Evolutionary conservation across 2,113 vertebrate genomes (phyloP), one percentile per base, ranked within the genome.

Genomic region (Bos indicus): DNA sequence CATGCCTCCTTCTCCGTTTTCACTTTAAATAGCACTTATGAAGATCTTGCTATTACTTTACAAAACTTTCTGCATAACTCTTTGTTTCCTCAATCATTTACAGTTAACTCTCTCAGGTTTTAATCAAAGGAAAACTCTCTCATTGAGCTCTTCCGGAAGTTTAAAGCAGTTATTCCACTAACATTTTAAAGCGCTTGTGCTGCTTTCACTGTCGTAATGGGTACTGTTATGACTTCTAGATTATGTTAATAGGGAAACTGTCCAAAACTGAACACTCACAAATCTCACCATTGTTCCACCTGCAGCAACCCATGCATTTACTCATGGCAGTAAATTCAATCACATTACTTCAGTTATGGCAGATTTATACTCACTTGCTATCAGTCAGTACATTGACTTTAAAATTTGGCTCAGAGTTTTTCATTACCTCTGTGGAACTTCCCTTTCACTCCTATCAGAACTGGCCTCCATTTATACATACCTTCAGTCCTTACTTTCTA

Each of bases 391-490:
- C 98, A 98, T 1, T 98, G 98, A 98, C 98, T 99, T 98, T 87
- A 98, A 98, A 98, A 98, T 98, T 98, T 98, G 97, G 85, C 97
- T 98, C 95, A 13, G 96, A 97, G 97, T 98, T 98, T 98, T 99
- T 98, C 98, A 99, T 99, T 98, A 98, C 96, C 95, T 13, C 0
- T 96, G 36, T 98, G 97, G 98, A 98, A 98, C 64, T 56, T 98
- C 95, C 94, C 83, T 98, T 99, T 98, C 97, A 96, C 90, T 98
- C 89, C 95, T 98, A 98, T 98, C 98, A 98, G 97, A 98, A 98
- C 14, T 91, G 95, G 94, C 92, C 96, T 98, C 97, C 98, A 97
- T 98, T 98, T 98, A 98, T 97, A 99, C 28, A 43, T 97, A 97
- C 96, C 98, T 97, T 99, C 93, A 97, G 98, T 98, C 97, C 98